phyloP scores from a whole-genome alignment of 2,797 vertebrate species.

The Tamandua tetradactyla region DNA sequence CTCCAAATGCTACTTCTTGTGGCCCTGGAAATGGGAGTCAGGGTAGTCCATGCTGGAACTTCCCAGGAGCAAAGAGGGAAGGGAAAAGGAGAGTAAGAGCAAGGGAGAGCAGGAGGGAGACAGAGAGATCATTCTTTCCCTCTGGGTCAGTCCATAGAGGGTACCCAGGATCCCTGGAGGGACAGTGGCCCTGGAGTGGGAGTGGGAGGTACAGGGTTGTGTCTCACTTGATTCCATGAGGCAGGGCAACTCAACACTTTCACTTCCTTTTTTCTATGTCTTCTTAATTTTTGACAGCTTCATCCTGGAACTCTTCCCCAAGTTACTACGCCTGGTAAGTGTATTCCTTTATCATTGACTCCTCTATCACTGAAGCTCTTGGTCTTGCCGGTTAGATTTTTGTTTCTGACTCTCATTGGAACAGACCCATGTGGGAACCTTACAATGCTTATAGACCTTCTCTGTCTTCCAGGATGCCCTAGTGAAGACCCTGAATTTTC shows the following conservation, averaged over 20 bases:
- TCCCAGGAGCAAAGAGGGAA: neutral
- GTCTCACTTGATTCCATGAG: neutral
- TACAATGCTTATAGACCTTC: neutral
- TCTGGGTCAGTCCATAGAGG: neutral
- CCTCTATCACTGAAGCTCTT: neutral
- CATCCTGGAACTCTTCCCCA: slow-evolving; percentile 69
- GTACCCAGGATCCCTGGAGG: neutral
- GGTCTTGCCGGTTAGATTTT: neutral
- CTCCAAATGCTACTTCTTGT: neutral
- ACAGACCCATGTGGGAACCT: neutral
- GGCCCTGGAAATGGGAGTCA: neutral
- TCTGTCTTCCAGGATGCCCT: neutral
- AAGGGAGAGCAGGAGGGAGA: neutral
- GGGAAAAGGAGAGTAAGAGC: no score
- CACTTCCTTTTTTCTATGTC: neutral
- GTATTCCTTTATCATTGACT: neutral
- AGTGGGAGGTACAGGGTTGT: neutral
- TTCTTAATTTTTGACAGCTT: slow-evolving; percentile 52
- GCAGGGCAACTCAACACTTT: neutral
- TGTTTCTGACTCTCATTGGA: neutral
- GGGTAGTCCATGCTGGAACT: neutral
- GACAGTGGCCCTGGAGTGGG: no score
- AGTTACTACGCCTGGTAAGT: slow-evolving; percentile 61
- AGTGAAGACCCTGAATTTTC: neutral
- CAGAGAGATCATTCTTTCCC: neutral